A percentile compares a stretch with the other conserved stretches of the same genome.
Evolutionary conservation across 64 coral and sea anemone species (phyloP).

Genomic region (Porites lutea): DNA sequence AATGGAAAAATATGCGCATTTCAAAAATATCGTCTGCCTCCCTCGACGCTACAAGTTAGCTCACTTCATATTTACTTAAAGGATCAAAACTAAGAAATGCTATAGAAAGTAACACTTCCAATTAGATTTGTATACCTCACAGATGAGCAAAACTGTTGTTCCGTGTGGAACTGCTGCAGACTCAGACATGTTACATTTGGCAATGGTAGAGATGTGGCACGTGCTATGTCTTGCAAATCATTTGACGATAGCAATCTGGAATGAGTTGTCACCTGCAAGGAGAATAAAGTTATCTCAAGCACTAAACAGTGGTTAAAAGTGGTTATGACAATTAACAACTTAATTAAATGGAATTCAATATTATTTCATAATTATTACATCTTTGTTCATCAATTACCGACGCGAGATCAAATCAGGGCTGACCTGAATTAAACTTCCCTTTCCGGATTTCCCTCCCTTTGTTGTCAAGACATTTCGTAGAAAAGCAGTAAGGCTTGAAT

Average conservation of each 20-base stretch:
- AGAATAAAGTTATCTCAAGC: too few species aligned
- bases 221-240: slow-evolving; percentile 57
- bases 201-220: slow-evolving; percentile 7
- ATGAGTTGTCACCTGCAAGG: slow-evolving; percentile 61
- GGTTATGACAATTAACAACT: too few species aligned
- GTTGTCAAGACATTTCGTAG: slow-evolving; percentile 34
- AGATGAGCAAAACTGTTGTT: slow-evolving; percentile 74
- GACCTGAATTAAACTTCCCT: slow-evolving; percentile 62
- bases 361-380: too few species aligned
- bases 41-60: too few species aligned
- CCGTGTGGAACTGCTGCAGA: slow-evolving; percentile 87
- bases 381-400: neutral
- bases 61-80: too few species aligned
- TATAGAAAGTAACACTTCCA: too few species aligned
- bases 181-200: slow-evolving; percentile 53
- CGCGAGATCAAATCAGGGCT: neutral
- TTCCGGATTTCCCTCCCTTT: neutral
- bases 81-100: too few species aligned
- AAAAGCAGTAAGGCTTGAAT: slow-evolving; percentile 62
- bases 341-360: too few species aligned
- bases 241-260: slow-evolving; percentile 68
- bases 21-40: too few species aligned
- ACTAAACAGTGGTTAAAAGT: neutral
- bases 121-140: slow-evolving; percentile 47
- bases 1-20: too few species aligned